Conservation (phyloP, 2,113 vertebrate genomes). For the Neolamprologus ventralis region DNA sequence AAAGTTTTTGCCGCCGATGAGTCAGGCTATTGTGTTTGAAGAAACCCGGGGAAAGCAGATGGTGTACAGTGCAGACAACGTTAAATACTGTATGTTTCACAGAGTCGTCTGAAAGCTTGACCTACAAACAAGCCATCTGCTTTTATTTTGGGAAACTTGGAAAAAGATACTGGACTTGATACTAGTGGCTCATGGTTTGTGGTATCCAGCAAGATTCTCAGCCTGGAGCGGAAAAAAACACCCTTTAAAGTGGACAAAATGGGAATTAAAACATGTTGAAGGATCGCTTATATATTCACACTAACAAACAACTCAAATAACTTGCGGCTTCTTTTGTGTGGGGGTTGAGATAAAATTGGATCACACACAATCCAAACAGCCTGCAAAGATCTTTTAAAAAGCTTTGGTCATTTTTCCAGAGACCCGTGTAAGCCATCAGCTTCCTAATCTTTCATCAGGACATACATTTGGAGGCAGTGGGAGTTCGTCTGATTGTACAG, state of each 20-base stretch:
- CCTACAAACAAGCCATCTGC: not conserved
- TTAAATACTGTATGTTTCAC: not conserved
- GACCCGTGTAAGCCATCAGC: slow-evolving; percentile 49
- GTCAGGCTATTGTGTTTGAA: slow-evolving; percentile 3
- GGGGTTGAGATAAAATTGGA: slow-evolving; percentile 26
- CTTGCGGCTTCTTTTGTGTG: not conserved
- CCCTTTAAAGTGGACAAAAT: not conserved
- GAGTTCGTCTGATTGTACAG: not conserved
- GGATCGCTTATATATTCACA: not conserved
- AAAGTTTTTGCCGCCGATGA: not conserved
- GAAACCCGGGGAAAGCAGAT: not conserved
- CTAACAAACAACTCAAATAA: not conserved
- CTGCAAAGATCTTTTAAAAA: slow-evolving; percentile 42
- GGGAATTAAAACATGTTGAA: not conserved
- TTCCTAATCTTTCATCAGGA: not conserved
- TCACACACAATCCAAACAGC: slow-evolving; percentile 13
- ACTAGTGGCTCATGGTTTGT: not conserved
- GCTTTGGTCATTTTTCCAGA: slow-evolving; percentile 23
- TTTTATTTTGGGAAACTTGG: not conserved
- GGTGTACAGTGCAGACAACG: not conserved
- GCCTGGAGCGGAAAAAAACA: not conserved
- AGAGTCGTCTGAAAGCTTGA: not conserved
- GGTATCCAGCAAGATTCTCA: not conserved
- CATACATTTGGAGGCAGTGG: not conserved
- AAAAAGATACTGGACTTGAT: not conserved